A percentile compares a stretch with the other conserved stretches of the same genome.
Conservation (phyloP, 1,140 invertebrate genomes). For the Calephelis virginiensis region DNA sequence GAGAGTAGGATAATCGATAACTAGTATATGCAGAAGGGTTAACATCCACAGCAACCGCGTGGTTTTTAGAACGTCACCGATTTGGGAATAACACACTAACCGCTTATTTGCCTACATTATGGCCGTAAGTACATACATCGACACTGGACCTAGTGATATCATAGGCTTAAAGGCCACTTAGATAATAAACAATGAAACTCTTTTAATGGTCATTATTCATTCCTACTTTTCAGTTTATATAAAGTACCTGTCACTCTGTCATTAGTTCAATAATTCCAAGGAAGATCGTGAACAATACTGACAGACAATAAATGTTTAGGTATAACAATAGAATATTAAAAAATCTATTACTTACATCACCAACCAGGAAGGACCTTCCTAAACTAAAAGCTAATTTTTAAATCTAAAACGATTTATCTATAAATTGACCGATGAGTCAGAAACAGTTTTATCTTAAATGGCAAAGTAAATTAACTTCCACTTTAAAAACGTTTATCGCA, state of each 20-base stretch:
- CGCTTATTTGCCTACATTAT: too few species aligned
- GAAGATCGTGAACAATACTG: not conserved
- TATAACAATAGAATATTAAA: slow-evolving; percentile 9
- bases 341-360: slow-evolving; percentile 9
- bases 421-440: slow-evolving; percentile 7
- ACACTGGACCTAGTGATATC: too few species aligned
- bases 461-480: slow-evolving; percentile 2
- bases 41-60: too few species aligned
- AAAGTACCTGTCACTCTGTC: not conserved
- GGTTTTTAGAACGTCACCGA: too few species aligned
- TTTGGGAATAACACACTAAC: too few species aligned
- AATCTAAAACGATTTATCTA: not conserved
- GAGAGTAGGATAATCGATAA: too few species aligned
- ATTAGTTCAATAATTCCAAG: not conserved
- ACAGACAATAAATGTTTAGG: not conserved
- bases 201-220: too few species aligned
- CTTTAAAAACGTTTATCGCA: not conserved
- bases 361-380: slow-evolving; percentile 13
- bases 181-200: too few species aligned
- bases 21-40: too few species aligned
- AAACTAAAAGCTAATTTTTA: not conserved
- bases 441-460: slow-evolving; percentile 8
- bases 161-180: too few species aligned
- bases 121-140: too few species aligned
- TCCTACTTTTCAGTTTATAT: not conserved